Evolutionary conservation across 2,888 invertebrate species (phyloP).

Genomic region (Diarsia brunnea): DNA sequence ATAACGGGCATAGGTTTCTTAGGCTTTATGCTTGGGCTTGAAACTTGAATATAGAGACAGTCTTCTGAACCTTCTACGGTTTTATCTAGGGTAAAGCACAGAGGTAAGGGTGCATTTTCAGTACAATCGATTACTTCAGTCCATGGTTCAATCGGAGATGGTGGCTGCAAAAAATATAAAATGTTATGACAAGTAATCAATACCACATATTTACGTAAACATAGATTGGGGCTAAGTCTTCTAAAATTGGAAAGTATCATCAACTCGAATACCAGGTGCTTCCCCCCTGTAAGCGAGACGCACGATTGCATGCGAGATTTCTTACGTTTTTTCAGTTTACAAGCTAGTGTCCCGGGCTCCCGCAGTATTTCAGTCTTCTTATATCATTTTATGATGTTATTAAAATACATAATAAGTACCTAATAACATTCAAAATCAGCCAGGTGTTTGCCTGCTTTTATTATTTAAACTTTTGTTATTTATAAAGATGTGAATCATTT

Average conservation of each 20-base stretch:
- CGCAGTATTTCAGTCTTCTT: too few species aligned
- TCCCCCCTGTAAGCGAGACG: too few species aligned
- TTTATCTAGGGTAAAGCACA: slow-evolving; percentile 32
- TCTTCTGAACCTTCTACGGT: slow-evolving; percentile 82
- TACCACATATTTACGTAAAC: background rate
- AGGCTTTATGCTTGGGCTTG: slow-evolving; percentile 78
- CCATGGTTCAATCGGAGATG: slow-evolving; percentile 78
- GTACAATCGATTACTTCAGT: slow-evolving; percentile 79
- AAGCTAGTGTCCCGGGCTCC: too few species aligned
- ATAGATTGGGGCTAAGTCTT: background rate
- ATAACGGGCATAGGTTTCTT: slow-evolving; percentile 85
- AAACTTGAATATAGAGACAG: slow-evolving; percentile 85
- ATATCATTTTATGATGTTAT: too few species aligned
- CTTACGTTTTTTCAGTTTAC: too few species aligned
- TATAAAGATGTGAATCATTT: slow-evolving; percentile 13
- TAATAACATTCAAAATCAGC: too few species aligned
- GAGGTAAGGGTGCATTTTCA: slow-evolving; percentile 73
- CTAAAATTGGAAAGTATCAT: background rate
- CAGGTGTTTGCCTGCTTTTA: background rate
- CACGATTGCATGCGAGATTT: too few species aligned
- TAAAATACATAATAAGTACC: too few species aligned
- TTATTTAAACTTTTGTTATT: background rate
- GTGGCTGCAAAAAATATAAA: slow-evolving; percentile 78
- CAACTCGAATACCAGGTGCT: background rate
- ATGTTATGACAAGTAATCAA: background rate